Conservation (phyloP, 2,888 invertebrate species). For the Dusona sp. region DNA sequence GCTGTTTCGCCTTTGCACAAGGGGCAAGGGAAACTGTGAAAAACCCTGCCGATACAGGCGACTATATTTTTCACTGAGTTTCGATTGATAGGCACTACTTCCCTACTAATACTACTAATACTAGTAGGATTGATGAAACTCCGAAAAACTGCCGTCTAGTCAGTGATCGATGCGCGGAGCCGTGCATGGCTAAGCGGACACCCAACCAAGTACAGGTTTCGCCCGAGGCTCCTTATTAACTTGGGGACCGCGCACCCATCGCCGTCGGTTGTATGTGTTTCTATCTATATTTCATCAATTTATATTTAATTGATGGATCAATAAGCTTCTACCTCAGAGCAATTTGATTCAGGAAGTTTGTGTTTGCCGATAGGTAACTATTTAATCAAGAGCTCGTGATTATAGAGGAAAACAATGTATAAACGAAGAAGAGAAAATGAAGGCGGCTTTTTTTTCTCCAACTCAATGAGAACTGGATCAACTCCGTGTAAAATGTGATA, state of each 20-base stretch:
- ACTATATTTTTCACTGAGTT: too few species aligned
- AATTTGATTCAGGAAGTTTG: background rate
- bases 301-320: background rate
- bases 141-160: too few species aligned
- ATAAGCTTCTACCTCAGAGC: background rate
- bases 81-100: too few species aligned
- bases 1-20: too few species aligned
- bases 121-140: too few species aligned
- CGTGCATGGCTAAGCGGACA: background rate
- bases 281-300: too few species aligned
- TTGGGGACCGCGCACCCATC: background rate
- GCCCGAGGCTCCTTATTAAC: background rate
- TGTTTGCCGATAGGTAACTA: background rate
- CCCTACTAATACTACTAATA: too few species aligned
- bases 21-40: too few species aligned
- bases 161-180: too few species aligned
- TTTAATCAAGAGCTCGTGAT: background rate
- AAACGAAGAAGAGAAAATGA: background rate
- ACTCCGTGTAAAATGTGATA: conserved; percentile 3
- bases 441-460: background rate
- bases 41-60: too few species aligned
- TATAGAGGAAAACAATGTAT: background rate
- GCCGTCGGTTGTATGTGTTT: too few species aligned
- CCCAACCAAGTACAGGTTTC: background rate
- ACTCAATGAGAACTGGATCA: conserved; percentile 5